These are phyloP conservation scores for Melanotaenia duboulayi DNA, from an alignment of 2,113 vertebrate genomes.

Conservation along the genomic window DNA sequence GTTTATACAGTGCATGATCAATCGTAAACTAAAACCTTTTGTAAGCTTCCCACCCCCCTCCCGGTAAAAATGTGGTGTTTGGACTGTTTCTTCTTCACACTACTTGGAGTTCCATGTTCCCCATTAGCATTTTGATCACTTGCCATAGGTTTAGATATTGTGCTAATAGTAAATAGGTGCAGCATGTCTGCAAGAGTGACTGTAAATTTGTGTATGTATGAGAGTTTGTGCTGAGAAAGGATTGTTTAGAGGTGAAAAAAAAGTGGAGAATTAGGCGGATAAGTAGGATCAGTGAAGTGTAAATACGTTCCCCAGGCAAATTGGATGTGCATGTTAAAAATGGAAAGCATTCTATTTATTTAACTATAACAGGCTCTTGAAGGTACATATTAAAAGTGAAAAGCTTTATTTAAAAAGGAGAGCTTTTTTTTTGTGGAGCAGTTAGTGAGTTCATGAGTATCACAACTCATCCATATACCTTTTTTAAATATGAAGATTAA, in stretches of 20 bases:
- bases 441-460: slow-evolving; percentile 75
- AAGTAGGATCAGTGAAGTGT: slow-evolving; percentile 80
- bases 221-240: slow-evolving; percentile 73
- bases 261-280: slow-evolving; percentile 55
- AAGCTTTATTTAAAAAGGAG: slow-evolving; percentile 88
- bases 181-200: slow-evolving; percentile 81
- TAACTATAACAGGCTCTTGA: slow-evolving; percentile 87
- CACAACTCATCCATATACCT: slow-evolving; percentile 78
- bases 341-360: slow-evolving; percentile 89
- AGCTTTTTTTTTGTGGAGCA: slow-evolving; percentile 79
- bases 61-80: slow-evolving; percentile 80
- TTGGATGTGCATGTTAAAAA: slow-evolving; percentile 89
- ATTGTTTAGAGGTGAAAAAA: slow-evolving; percentile 57
- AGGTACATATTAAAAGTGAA: slow-evolving; percentile 86
- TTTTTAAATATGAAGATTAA: slow-evolving; percentile 84
- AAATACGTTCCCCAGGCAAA: slow-evolving; percentile 85
- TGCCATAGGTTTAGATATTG: slow-evolving; percentile 85
- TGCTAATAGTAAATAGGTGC: slow-evolving; percentile 81
- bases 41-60: slow-evolving; percentile 57
- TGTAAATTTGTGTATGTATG: slow-evolving; percentile 77
- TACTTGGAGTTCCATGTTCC: slow-evolving; percentile 79
- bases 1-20: slow-evolving; percentile 86
- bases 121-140: slow-evolving; percentile 84
- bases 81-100: slow-evolving; percentile 81
- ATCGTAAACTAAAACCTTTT: slow-evolving; percentile 78